Conservation (phyloP, 2,797 vertebrate species). For the Fratercula arctica region DNA sequence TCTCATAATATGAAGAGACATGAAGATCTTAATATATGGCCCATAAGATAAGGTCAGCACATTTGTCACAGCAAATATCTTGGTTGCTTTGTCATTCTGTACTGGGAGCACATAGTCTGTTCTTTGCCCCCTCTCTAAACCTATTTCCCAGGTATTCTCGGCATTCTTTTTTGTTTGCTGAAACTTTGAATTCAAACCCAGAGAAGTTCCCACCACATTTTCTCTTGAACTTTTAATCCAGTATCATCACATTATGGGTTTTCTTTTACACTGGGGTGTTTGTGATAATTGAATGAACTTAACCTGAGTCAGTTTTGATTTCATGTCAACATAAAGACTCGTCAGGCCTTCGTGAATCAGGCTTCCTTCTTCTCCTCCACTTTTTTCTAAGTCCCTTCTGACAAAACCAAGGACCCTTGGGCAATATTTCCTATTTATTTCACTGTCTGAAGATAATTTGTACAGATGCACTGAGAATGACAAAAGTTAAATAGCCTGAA, state of each 20-base stretch:
- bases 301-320: constrained; percentile 31
- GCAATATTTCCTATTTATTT: constrained; percentile 67
- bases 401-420: constrained; percentile 42
- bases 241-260: neutral
- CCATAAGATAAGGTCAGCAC: neutral
- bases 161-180: neutral
- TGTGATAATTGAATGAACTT: neutral
- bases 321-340: constrained; percentile 6
- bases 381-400: constrained; percentile 44
- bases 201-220: neutral
- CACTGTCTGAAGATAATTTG: constrained; percentile 67
- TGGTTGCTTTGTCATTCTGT: neutral
- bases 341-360: neutral
- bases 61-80: neutral
- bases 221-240: neutral
- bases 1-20: neutral
- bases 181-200: neutral
- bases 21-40: neutral
- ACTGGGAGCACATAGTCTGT: neutral
- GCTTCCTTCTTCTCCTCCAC: neutral
- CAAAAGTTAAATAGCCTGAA: constrained; percentile 67
- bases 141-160: neutral
- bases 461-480: constrained; percentile 54
- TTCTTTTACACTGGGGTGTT: neutral
- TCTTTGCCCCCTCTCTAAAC: neutral